Base-by-base conservation (phyloP, 2,797 vertebrate species). In the Coregonus ussuriensis region DNA sequence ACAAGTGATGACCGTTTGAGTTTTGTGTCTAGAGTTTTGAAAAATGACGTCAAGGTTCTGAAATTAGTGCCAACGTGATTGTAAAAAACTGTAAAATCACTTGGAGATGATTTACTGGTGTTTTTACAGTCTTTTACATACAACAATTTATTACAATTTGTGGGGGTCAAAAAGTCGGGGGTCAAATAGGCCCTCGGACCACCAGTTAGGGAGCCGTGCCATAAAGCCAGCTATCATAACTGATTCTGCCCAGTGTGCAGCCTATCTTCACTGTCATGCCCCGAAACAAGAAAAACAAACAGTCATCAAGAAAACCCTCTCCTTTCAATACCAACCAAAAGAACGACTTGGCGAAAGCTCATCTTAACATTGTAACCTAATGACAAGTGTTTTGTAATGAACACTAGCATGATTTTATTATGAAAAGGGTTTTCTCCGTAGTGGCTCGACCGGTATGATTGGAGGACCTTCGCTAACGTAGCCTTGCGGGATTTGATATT, bases 401-500 rank as follows among this genome's bases (percentile, higher is more conserved):
- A 72, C 70, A 72, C 51, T 29, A 54, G 70, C 41, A 6, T 31
- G 70, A 25, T 71, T 71, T 71, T 47, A 51, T 29, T 71, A 25
- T 54, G 21, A 33, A 52, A 31, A 4, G 21, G 25, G 16, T 6
- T 29, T 72, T 72, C 47, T 54, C 47, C 4, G 5, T 62, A 15
- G 47, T 54, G 70, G 70, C 69, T 74, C 62, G 25, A 71, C 54
- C 59, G 53, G 67, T 72, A 65, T 76, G 13, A 79, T 74, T 74
- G 54, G 41, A 18, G 56, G n/a, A 69, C 68, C 54, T 33, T 66
- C 54, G 16, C 74, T 73, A 72, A 79, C 75, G 37, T 75, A 74
- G 73, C 77, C 72, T 31, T 29, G 5, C 47, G 75, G 41, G 52
- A 81, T 75, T 70, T 25, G 65, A 79, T 62, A 74, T 72, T 72